A percentile compares a stretch with the other conserved stretches of the same genome.
phyloP scores from a whole-genome alignment of 2,797 vertebrate species.

The Acanthornis magna region DNA sequence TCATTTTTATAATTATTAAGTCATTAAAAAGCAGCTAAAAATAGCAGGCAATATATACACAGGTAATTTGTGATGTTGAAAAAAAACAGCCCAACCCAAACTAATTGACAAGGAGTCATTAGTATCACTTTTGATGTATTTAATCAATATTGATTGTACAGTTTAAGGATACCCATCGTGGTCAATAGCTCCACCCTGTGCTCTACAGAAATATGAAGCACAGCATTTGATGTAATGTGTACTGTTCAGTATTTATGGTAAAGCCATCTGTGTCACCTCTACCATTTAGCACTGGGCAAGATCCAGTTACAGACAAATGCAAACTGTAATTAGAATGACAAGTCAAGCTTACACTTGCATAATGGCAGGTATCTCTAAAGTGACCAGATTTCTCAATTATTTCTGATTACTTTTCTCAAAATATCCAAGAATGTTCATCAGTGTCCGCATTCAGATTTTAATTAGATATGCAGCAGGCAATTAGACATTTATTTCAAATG shows the following conservation, averaged over 20 bases:
- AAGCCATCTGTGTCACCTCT: not conserved
- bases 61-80: not conserved
- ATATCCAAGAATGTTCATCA: not conserved
- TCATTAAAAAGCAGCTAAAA: not conserved
- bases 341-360: not conserved
- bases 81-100: not conserved
- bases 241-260: not conserved
- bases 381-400: not conserved
- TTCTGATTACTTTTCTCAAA: not conserved
- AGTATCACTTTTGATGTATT: not conserved
- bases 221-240: not conserved
- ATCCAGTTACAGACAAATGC: not conserved
- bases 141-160: not conserved
- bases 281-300: not conserved
- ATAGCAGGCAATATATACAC: not conserved
- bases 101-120: not conserved
- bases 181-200: not conserved
- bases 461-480: not conserved
- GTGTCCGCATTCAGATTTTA: not conserved
- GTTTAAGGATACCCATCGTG: not conserved
- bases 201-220: not conserved
- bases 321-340: not conserved
- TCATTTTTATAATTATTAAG: not conserved
- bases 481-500: slow-evolving; percentile 23
- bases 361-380: not conserved